Evolutionary conservation across 92 coral and sea anemone genomes (phyloP).

Genomic region (Chrysogorgia sp.): DNA sequence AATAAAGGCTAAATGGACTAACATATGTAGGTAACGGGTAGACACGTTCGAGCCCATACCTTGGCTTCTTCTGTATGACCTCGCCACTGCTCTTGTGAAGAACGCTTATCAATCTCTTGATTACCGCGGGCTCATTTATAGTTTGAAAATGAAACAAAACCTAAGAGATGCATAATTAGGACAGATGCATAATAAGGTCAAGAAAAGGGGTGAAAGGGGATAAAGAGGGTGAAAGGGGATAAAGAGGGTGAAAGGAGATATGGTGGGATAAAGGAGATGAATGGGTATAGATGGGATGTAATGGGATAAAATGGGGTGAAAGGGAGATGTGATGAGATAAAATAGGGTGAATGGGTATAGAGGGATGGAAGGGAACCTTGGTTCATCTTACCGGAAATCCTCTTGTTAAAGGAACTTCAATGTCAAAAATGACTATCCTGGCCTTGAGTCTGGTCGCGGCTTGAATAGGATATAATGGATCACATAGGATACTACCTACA

Average conservation of each 20-base stretch:
- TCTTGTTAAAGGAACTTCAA: constrained; percentile 89
- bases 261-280: too few relatives aligned
- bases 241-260: too few relatives aligned
- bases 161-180: constrained; percentile 34
- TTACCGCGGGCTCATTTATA: constrained; percentile 89
- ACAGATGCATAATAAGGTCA: too few relatives aligned
- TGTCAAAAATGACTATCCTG: constrained; percentile 85
- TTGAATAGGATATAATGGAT: constrained; percentile 75
- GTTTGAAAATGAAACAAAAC: constrained; percentile 95
- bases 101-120: constrained; percentile 76
- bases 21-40: background rate
- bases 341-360: background rate
- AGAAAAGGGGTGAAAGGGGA: too few relatives aligned
- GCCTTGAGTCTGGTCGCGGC: constrained; percentile 77
- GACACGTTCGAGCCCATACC: constrained; percentile 52
- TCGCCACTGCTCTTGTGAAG: constrained; percentile 95
- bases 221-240: too few relatives aligned
- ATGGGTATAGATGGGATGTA: too few relatives aligned
- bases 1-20: background rate
- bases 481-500: constrained; percentile 91
- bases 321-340: too few relatives aligned
- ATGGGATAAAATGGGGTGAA: too few relatives aligned
- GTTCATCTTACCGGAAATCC: constrained; percentile 88
- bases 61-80: constrained; percentile 85
- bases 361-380: background rate